A percentile compares a stretch with the other conserved stretches of the same genome.
These are phyloP conservation scores for Festucalex cinctus DNA, from an alignment of 2,113 vertebrate genomes.

Conservation along the genomic window DNA sequence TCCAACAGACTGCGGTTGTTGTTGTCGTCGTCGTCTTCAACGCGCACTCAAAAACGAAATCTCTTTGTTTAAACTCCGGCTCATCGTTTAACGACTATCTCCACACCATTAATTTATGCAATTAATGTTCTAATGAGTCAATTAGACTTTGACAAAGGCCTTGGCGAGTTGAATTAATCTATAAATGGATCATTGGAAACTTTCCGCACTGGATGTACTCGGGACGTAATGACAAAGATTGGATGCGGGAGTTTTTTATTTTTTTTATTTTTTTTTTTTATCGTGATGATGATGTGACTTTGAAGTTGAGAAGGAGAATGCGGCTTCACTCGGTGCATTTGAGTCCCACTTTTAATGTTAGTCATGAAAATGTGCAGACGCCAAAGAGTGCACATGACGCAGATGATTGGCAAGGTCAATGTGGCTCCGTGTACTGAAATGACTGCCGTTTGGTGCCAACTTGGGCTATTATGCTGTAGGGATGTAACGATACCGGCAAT, in stretches of 20 bases:
- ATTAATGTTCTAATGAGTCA: conserved; percentile 10
- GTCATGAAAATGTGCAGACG: background rate
- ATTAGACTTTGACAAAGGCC: conserved; percentile 10
- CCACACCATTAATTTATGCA: conserved; percentile 6
- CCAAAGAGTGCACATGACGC: background rate
- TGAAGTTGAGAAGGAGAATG: background rate
- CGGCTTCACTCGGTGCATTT: background rate
- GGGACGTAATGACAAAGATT: background rate
- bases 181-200: background rate
- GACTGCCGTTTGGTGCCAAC: background rate
- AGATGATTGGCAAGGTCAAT: background rate
- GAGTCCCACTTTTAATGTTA: background rate
- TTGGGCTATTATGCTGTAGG: background rate
- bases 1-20: background rate
- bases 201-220: background rate
- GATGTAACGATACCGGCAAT: too few species aligned
- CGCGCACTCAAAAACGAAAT: background rate
- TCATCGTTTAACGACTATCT: background rate
- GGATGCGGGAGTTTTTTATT: background rate
- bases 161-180: background rate
- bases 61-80: conserved; percentile 3
- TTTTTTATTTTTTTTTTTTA: too few species aligned
- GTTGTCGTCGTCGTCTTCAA: background rate
- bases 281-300: background rate
- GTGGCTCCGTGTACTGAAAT: background rate